Conservation (phyloP, 1,140 invertebrate genomes). For the Danaus plexippus region DNA sequence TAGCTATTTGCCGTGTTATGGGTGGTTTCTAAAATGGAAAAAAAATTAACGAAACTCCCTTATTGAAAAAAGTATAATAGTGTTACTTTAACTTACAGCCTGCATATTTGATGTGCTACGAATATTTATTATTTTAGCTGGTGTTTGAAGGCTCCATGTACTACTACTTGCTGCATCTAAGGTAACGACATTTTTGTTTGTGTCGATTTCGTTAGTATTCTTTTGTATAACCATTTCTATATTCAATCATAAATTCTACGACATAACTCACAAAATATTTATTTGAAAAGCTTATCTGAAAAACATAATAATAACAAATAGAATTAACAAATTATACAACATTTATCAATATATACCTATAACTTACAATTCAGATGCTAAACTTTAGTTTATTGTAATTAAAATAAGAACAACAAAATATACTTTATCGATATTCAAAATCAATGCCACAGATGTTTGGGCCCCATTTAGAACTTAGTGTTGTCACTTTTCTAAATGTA, state of each 20-base stretch:
- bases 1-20: slow-evolving; percentile 75
- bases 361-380: too few species aligned
- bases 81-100: slow-evolving; percentile 30
- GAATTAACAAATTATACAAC: not conserved
- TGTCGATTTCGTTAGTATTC: slow-evolving; percentile 47
- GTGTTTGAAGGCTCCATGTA: slow-evolving; percentile 53
- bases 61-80: slow-evolving; percentile 11
- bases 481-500: too few species aligned
- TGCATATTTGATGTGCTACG: slow-evolving; percentile 44
- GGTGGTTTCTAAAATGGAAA: slow-evolving; percentile 70
- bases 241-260: not conserved
- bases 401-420: too few species aligned
- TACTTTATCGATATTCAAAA: too few species aligned
- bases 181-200: slow-evolving; percentile 30
- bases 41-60: not conserved
- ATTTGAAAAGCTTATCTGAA: too few species aligned
- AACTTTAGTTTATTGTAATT: too few species aligned
- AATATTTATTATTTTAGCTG: slow-evolving; percentile 38
- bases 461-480: too few species aligned
- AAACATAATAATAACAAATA: too few species aligned
- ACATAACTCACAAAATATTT: too few species aligned
- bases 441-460: too few species aligned
- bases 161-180: slow-evolving; percentile 29
- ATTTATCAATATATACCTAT: slow-evolving; percentile 6
- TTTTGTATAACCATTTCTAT: slow-evolving; percentile 65